Evolutionary conservation across 1,140 invertebrate species (phyloP), one percentile per base, ranked within the genome.

Genomic region (Brachystomella parvula): DNA sequence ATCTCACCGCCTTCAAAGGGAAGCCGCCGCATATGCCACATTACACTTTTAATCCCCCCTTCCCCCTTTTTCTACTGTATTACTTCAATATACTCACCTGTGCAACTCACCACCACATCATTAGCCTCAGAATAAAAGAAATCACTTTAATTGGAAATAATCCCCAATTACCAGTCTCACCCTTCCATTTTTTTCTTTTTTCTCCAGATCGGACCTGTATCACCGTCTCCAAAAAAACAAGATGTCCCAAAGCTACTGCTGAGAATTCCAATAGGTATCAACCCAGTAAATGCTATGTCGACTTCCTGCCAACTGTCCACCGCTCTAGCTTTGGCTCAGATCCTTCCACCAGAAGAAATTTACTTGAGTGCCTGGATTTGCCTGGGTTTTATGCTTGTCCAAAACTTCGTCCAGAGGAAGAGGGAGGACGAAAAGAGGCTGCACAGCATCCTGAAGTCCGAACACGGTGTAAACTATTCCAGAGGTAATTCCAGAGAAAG

Each of bases 381-480:
- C 32, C 63, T 63, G 80, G 78, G 3, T 82, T 79, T 67, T 74
- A 73, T 15, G 29, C 68, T 3, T 83, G 82, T 68, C 80, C 80
- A 0, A 19, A 65, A 21, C 66, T 80, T 0, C 66, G 80, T n/a
- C 71, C 78, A 0, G 21, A 33, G 2, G 26, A 2, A 21, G 31
- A 35, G 32, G 32, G 15, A n/a, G 30, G 29, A 32, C 2, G 30
- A 28, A 19, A 28, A 63, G 49, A 33, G 65, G 71, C 26, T 82
- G 81, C 61, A 81, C 77, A 77, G 2, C 77, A 78, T 57, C 76
- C 77, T 32, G 76, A 74, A 30, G 76, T 81, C 0, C 74, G 76
- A 15, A 79, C 78, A 1, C 74, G 77, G 9, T 83, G 82, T 66
- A 76, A 79, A 9, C 68, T 81, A 30, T 79, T 82, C 65, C 80